These are phyloP conservation scores for Gavia stellata DNA, from an alignment of 2,113 vertebrate genomes.

Conservation along the genomic window DNA sequence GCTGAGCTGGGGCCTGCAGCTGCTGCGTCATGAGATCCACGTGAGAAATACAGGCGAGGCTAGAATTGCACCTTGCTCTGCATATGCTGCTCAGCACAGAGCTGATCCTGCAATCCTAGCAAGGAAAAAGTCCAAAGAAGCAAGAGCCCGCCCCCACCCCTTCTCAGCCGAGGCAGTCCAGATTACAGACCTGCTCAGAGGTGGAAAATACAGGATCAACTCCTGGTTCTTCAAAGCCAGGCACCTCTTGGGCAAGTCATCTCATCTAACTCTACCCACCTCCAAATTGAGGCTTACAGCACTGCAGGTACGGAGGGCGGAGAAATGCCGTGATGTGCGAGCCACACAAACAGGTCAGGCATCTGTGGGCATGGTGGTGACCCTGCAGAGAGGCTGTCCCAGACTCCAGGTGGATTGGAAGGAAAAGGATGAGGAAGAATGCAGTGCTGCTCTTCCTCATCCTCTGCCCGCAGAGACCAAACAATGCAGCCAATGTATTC, in stretches of 20 bases:
- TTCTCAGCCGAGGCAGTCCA: not conserved
- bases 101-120: not conserved
- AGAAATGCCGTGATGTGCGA: accelerated
- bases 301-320: not conserved
- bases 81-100: not conserved
- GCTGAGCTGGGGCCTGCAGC: not conserved
- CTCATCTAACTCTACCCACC: not conserved
- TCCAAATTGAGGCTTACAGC: not conserved
- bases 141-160: not conserved
- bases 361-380: accelerated
- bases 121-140: not conserved
- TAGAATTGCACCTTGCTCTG: not conserved
- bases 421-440: accelerated
- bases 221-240: not conserved
- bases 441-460: not conserved
- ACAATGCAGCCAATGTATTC: not conserved
- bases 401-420: not conserved
- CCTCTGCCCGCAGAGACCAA: not conserved
- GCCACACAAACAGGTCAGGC: not conserved
- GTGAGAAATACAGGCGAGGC: not conserved
- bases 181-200: not conserved
- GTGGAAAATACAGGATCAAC: not conserved
- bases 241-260: not conserved
- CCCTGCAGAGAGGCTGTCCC: not conserved
- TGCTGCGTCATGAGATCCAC: not conserved